These are phyloP conservation scores for Zoanthus sansibaricus DNA, from an alignment of 92 coral and sea anemone genomes.

Conservation along the genomic window DNA sequence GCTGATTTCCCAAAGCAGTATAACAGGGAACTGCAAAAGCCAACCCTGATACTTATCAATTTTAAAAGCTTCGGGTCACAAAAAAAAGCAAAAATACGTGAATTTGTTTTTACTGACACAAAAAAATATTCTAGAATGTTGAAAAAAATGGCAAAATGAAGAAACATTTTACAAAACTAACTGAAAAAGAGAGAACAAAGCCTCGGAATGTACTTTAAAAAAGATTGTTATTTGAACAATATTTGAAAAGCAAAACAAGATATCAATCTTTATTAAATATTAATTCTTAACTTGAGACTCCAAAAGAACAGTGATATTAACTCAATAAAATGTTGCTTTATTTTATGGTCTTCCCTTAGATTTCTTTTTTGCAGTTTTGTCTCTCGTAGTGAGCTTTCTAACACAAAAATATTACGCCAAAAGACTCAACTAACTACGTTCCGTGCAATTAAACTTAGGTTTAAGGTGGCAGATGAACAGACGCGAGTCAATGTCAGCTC, in stretches of 20 bases:
- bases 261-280: not conserved
- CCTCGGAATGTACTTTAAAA: not conserved
- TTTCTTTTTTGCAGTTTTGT: not conserved
- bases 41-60: too few relatives aligned
- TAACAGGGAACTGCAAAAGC: too few relatives aligned
- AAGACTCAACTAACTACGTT: not conserved
- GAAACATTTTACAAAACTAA: not conserved
- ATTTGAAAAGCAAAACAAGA: not conserved
- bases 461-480: not conserved
- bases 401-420: conserved; percentile 13
- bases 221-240: not conserved
- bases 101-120: not conserved
- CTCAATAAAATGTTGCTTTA: not conserved
- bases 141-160: not conserved
- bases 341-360: not conserved
- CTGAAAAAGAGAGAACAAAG: not conserved
- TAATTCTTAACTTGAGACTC: not conserved
- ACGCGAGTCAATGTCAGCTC: too few relatives aligned
- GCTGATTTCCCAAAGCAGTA: too few relatives aligned
- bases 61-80: not conserved
- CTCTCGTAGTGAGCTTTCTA: too few relatives aligned
- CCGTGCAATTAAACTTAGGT: too few relatives aligned
- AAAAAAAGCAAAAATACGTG: not conserved
- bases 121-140: not conserved
- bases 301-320: conserved; percentile 12